Conservation (phyloP, 1,140 invertebrate species). For the Drosophila lini region DNA sequence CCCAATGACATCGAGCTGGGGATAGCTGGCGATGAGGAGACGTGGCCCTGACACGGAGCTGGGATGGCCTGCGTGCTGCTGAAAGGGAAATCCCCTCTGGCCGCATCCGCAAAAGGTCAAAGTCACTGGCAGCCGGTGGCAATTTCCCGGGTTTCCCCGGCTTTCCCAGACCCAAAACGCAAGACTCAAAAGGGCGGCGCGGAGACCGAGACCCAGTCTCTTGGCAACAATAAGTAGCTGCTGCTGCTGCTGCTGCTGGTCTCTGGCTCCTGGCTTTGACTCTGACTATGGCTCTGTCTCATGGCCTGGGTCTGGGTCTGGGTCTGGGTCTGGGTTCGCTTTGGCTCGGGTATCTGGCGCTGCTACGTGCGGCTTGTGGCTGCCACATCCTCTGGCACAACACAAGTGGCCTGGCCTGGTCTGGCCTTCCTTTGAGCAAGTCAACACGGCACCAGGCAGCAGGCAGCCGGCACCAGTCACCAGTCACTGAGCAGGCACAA, state of each 20-base stretch:
- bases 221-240: conserved; percentile 72
- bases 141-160: conserved; percentile 29
- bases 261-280: conserved; percentile 29
- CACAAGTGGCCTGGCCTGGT: conserved; percentile 27
- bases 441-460: conserved; percentile 25
- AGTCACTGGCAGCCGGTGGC: conserved; percentile 50
- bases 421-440: conserved; percentile 35
- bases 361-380: conserved; percentile 51
- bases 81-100: conserved; percentile 46
- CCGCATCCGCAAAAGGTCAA: conserved; percentile 52
- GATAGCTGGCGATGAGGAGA: conserved; percentile 3
- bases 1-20: conserved; percentile 26
- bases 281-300: conserved; percentile 6
- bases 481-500: conserved; percentile 21
- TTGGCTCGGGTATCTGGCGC: conserved; percentile 27
- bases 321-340: conserved; percentile 5
- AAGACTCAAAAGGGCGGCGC: conserved; percentile 19
- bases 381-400: conserved; percentile 43
- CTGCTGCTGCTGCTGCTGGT: conserved; percentile 11
- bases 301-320: conserved; percentile 6
- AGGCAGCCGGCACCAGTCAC: conserved; percentile 5
- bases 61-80: conserved; percentile 48
- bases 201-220: conserved; percentile 23
- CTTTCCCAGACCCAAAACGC: conserved; percentile 9
- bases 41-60: conserved; percentile 25